Evolutionary conservation across 2,113 vertebrate genomes (phyloP), one percentile per base, ranked within the genome.

Genomic region (Rattus norvegicus): DNA sequence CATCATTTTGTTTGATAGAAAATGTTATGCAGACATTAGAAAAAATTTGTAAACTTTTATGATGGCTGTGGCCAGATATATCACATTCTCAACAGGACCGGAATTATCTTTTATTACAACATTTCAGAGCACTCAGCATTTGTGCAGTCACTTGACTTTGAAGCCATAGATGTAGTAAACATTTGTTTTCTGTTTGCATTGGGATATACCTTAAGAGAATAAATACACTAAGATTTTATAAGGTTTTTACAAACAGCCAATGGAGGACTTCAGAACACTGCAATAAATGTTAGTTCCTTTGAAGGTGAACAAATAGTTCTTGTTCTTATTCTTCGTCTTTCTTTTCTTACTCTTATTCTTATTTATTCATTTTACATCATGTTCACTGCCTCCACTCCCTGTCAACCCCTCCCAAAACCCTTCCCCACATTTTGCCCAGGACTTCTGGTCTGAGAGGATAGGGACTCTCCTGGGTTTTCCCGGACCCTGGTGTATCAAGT

Each of bases 121-220:
- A 92, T 95, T 96, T 96, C 49, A 96, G 96, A 87, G 28, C 17
- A 70, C 26, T 81, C 36, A 63, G n/a, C 54, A 77, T 95, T 91
- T 63, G 7, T 47, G 92, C 81, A 73, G 36, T 88, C 93, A 94
- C 69, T 52, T 49, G 70, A n/a, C 63, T 90, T 61, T 93, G 77
- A 86, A 90, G 49, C 52, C 63, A 91, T n/a, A 75, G 77, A 16
- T 70, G 26, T 43, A 93, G 92, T 73, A 94, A 95, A 90, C 4
- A 65, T 63, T 69, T 90, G 22, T 22, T 69, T 84, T 52, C 33
- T 19, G 59, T 85, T 86, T 36, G 28, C 89, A 10, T 92, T 91
- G 30, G 73, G 69, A 65, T 5, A 63, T 43, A 83, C 59, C 24
- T 97, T 84, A 90, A 85, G 69, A 92, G 39, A 92, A 28, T 75